phyloP scores from a whole-genome alignment of 1,140 invertebrate species.

The Globodera rostochiensis region DNA sequence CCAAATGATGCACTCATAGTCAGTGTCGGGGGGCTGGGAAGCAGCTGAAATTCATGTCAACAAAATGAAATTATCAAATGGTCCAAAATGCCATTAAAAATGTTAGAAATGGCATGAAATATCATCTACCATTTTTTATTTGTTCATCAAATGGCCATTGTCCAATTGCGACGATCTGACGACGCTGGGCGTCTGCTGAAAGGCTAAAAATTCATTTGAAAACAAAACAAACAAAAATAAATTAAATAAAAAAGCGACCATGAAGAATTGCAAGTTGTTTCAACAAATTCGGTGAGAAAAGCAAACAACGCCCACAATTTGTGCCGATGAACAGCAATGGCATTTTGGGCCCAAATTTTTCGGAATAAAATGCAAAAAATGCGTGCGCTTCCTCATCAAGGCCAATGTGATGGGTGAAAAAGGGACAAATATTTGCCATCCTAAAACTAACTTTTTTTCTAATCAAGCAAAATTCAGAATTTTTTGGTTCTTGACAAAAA shows the following conservation, averaged over 20 bases:
- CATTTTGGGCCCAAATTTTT: not conserved
- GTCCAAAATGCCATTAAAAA: not conserved
- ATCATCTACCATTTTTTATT: conserved; percentile 3
- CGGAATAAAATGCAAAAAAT: not conserved
- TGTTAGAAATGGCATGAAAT: not conserved
- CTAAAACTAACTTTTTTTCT: no score
- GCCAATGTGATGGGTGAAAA: conserved; percentile 12
- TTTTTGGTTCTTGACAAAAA: no score
- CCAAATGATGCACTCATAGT: conserved; percentile 6
- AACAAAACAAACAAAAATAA: not conserved
- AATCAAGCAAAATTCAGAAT: no score
- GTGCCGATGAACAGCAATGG: conserved; percentile 20
- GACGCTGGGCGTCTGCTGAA: conserved; percentile 19
- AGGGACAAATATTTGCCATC: not conserved
- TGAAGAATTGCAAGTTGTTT: conserved; percentile 2
- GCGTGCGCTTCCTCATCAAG: not conserved
- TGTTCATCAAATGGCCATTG: conserved; percentile 12
- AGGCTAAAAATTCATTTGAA: conserved; percentile 19
- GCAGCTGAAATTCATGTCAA: not conserved
- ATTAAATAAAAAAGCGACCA: conserved; percentile 1
- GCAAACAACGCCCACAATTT: conserved; percentile 20
- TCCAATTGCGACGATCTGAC: conserved; percentile 30
- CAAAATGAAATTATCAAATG: not conserved
- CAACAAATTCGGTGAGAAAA: not conserved
- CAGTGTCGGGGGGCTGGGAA: not conserved